These are phyloP conservation scores for Rhabdomys dilectus DNA, from an alignment of 2,113 vertebrate genomes.

Conservation along the genomic window DNA sequence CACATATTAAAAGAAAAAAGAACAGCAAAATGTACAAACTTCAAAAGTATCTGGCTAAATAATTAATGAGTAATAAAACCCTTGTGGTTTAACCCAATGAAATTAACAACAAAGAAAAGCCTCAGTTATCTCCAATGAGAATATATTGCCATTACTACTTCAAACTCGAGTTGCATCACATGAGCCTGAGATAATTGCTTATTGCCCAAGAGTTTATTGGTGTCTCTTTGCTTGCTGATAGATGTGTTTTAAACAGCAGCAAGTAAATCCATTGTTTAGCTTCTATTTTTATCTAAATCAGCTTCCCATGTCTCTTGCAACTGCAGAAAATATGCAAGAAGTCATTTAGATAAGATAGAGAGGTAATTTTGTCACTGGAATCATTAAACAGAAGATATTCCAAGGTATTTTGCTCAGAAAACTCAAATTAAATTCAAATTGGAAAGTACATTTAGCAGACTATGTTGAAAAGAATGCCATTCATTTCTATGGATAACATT, in stretches of 20 bases:
- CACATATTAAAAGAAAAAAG: background rate
- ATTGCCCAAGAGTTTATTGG: constrained; percentile 36
- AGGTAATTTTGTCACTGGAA: background rate
- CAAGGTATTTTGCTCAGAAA: constrained; percentile 52
- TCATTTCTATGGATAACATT: background rate
- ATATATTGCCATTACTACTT: background rate
- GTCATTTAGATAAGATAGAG: constrained; percentile 71
- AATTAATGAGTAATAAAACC: constrained; percentile 24
- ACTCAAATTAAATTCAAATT: background rate
- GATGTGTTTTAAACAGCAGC: constrained; percentile 49
- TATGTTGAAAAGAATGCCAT: background rate
- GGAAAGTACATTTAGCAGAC: background rate
- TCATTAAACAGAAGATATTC: constrained; percentile 69
- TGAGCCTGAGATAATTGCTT: constrained; percentile 24
- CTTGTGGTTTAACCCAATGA: background rate
- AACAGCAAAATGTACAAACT: background rate
- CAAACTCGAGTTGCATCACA: background rate
- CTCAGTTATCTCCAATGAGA: background rate
- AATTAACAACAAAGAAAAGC: constrained; percentile 26
- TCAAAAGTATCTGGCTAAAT: constrained; percentile 21
- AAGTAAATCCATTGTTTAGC: constrained; percentile 68
- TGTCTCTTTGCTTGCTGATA: constrained; percentile 11
- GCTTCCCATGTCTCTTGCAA: constrained; percentile 60
- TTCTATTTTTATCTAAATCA: constrained; percentile 77
- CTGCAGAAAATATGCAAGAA: constrained; percentile 63